phyloP scores from a whole-genome alignment of 1,140 invertebrate species.

The Zaprionus ghesquierei region DNA sequence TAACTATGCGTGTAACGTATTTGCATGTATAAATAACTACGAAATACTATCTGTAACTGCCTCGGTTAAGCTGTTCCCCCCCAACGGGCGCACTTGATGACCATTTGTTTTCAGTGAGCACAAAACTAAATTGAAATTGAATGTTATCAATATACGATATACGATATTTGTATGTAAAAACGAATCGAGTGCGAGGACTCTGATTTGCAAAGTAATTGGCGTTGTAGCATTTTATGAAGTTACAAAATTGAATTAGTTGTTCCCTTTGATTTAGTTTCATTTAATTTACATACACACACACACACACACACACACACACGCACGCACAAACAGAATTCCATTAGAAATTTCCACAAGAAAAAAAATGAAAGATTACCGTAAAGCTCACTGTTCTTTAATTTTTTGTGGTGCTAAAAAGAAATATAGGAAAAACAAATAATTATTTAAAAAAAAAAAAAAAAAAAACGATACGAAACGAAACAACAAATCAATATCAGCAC shows the following conservation, averaged over 20 bases:
- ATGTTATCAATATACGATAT: constrained; percentile 34
- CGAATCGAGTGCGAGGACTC: constrained; percentile 2
- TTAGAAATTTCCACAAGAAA: constrained; percentile 64
- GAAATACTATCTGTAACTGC: constrained; percentile 74
- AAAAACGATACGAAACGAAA: constrained; percentile 18
- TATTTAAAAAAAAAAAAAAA: constrained; percentile 27
- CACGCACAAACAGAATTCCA: constrained; percentile 63
- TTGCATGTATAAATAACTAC: constrained; percentile 51
- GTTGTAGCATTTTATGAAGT: constrained; percentile 18
- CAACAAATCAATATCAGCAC: constrained; percentile 40
- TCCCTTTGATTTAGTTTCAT: constrained; percentile 11
- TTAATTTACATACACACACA: constrained; percentile 18
- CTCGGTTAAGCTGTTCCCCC: constrained; percentile 62
- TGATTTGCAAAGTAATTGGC: constrained; percentile 1
- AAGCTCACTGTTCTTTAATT: constrained; percentile 42
- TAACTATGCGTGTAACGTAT: constrained; percentile 56
- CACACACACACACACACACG: constrained; percentile 20
- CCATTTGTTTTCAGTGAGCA: constrained; percentile 66
- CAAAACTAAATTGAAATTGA: constrained; percentile 45
- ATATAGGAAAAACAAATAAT: constrained; percentile 25
- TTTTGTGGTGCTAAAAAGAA: constrained; percentile 41
- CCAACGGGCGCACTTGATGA: constrained; percentile 34
- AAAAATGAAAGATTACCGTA: constrained; percentile 15
- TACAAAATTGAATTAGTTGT: background rate
- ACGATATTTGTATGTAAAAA: constrained; percentile 44